Conservation (phyloP, 2,888 invertebrate genomes). For the Apoda limacodes region DNA sequence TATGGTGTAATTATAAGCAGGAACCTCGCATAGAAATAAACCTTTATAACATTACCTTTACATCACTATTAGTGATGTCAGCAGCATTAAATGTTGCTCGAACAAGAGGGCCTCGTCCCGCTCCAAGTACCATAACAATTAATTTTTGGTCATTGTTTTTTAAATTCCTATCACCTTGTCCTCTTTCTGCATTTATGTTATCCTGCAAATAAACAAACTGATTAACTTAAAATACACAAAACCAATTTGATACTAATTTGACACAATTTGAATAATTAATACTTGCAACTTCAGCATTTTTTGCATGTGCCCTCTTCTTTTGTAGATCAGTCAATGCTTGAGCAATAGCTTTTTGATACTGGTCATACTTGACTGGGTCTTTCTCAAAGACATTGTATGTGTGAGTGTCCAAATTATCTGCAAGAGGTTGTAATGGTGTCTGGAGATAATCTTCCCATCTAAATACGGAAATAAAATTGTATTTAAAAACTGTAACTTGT, state of each 20-base stretch:
- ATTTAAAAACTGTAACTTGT: no score
- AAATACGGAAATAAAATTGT: no score
- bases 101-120: conserved; percentile 95
- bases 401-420: conserved; percentile 94
- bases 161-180: conserved; percentile 25
- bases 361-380: conserved; percentile 94
- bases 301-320: conserved; percentile 23
- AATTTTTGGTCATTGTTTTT: conserved; percentile 34
- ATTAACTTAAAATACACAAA: no score
- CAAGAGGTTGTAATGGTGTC: conserved; percentile 91
- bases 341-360: conserved; percentile 85
- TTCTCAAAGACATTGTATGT: conserved; percentile 99
- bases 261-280: no score
- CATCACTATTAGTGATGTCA: conserved; percentile 76
- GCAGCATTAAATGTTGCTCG: conserved; percentile 87
- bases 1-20: no score
- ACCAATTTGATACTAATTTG: no score
- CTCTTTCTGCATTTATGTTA: no score
- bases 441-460: conserved; percentile 96
- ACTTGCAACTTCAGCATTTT: neutral
- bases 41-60: conserved; percentile 60
- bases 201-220: no score
- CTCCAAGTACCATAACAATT: conserved; percentile 90
- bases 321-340: conserved; percentile 75
- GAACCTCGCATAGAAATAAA: no score